Conservation (phyloP, 2,797 vertebrate species). For the Molossus alvarezi region DNA sequence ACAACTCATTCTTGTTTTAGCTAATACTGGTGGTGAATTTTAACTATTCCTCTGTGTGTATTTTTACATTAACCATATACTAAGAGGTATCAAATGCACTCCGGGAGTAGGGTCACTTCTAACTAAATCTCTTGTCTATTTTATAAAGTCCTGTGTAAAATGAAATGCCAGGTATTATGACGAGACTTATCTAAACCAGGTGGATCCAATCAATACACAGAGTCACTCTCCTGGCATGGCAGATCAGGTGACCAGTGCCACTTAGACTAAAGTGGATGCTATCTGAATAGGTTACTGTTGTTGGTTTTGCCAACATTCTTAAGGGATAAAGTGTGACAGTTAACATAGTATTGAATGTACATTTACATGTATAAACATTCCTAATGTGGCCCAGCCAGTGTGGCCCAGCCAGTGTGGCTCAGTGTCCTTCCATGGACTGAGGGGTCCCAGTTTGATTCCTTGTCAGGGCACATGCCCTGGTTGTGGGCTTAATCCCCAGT, state of each 20-base stretch:
- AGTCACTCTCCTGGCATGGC: background rate
- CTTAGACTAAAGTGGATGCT: background rate
- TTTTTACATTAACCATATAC: background rate
- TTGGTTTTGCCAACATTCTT: background rate
- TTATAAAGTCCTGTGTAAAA: background rate
- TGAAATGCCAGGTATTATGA: background rate
- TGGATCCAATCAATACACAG: background rate
- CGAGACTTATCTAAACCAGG: background rate
- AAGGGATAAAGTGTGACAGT: background rate
- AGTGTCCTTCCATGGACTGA: too few relatives aligned
- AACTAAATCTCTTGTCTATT: background rate
- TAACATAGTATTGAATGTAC: background rate
- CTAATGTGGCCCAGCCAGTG: background rate
- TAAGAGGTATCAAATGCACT: background rate
- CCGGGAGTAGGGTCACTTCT: background rate
- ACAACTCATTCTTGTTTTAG: background rate
- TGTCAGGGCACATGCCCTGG: too few relatives aligned
- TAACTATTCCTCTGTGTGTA: background rate
- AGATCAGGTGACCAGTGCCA: background rate
- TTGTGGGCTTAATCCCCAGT: too few relatives aligned
- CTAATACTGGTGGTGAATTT: background rate
- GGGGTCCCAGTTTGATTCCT: too few relatives aligned
- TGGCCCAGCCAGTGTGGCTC: too few relatives aligned
- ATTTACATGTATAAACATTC: background rate
- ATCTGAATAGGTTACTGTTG: background rate